A percentile compares a stretch with the other conserved stretches of the same genome.
These are phyloP conservation scores for Carassius auratus DNA, from an alignment of 2,113 vertebrate genomes.

Conservation along the genomic window DNA sequence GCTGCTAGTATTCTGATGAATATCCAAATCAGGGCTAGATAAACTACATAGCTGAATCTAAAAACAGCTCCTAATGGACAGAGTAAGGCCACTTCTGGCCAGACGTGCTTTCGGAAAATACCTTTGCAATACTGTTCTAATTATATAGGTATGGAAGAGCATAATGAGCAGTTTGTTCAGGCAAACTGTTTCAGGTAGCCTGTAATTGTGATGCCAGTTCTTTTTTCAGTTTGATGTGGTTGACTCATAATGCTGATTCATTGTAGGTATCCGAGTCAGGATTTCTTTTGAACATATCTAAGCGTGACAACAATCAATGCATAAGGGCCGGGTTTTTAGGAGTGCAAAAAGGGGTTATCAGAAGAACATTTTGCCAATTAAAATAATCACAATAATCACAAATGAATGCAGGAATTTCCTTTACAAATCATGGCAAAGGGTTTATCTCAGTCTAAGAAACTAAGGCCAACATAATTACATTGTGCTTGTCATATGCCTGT, in stretches of 20 bases:
- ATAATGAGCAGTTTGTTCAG: slow-evolving; percentile 29
- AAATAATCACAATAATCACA: neutral
- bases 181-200: slow-evolving; percentile 21
- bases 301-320: slow-evolving; percentile 24
- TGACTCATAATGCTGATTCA: slow-evolving; percentile 36
- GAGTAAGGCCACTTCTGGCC: neutral
- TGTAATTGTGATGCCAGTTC: slow-evolving; percentile 40
- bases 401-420: neutral
- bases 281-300: slow-evolving; percentile 19
- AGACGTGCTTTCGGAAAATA: slow-evolving; percentile 26
- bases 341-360: neutral
- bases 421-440: neutral
- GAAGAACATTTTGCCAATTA: neutral
- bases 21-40: neutral
- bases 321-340: neutral
- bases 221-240: slow-evolving; percentile 42
- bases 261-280: slow-evolving; percentile 28
- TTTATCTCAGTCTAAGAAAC: neutral
- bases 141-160: slow-evolving; percentile 19
- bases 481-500: neutral
- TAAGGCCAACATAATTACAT: neutral
- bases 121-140: slow-evolving; percentile 37
- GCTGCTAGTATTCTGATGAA: neutral
- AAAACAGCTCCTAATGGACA: slow-evolving; percentile 2
- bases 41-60: neutral